These are phyloP conservation scores for Scolopax rusticola DNA, from an alignment of 2,797 vertebrate species.

Conservation along the genomic window DNA sequence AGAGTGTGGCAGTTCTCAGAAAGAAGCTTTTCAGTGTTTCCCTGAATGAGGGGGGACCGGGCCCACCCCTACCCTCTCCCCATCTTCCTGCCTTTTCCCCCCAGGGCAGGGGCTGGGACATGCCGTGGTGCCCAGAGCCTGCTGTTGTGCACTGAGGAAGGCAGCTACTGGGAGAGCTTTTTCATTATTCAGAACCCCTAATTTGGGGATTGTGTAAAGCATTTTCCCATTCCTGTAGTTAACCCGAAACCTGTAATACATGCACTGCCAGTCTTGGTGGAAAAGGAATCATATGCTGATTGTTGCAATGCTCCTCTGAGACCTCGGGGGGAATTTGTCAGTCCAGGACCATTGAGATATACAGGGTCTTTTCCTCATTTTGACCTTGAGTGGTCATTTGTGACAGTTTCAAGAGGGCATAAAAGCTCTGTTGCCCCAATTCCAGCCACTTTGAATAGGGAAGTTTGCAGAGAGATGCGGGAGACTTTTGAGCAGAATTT, in stretches of 20 bases:
- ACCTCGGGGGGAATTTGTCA: not conserved
- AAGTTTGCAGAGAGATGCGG: accelerated
- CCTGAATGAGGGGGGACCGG: not conserved
- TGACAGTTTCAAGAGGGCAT: not conserved
- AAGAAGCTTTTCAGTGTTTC: not conserved
- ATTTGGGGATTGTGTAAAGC: not conserved
- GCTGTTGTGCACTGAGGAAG: not conserved
- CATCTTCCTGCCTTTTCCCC: not conserved
- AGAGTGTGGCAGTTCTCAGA: not conserved
- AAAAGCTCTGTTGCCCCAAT: not conserved
- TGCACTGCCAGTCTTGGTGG: not conserved
- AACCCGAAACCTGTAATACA: not conserved
- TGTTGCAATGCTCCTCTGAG: not conserved
- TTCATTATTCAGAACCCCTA: not conserved
- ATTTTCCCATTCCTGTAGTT: constrained; percentile 23
- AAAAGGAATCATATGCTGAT: not conserved
- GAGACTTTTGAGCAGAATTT: not conserved
- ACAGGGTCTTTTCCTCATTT: not conserved
- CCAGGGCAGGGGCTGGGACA: accelerated
- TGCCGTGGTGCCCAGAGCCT: not conserved
- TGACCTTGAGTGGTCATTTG: not conserved
- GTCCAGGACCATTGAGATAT: not conserved
- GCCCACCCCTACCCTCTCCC: accelerated
- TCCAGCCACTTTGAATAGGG: accelerated
- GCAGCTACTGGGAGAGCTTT: not conserved